These are phyloP conservation scores for Corythornis madagascariensis DNA, from an alignment of 2,113 vertebrate genomes.

Conservation along the genomic window DNA sequence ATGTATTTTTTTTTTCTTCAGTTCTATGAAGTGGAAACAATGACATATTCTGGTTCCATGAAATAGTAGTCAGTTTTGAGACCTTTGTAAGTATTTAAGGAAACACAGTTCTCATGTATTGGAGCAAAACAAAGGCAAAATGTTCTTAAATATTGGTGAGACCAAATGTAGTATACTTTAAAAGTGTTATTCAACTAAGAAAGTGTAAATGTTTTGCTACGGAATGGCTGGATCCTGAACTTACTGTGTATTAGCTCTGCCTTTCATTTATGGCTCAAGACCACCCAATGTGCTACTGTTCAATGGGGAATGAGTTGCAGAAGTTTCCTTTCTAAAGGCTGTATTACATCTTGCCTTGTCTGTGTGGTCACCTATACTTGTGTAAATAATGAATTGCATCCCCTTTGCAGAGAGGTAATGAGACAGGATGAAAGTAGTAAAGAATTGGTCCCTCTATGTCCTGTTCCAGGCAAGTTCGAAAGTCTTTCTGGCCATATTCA, in stretches of 20 bases:
- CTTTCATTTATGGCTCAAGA: background rate
- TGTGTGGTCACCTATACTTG: slow-evolving; percentile 14
- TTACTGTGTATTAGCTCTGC: background rate
- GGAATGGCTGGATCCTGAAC: background rate
- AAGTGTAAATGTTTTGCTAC: background rate
- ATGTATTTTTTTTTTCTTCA: background rate
- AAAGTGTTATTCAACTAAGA: background rate
- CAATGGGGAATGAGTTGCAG: slow-evolving; percentile 6
- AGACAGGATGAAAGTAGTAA: background rate
- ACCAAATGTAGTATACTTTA: background rate
- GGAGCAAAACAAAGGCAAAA: background rate
- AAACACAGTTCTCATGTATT: background rate
- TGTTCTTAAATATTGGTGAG: background rate
- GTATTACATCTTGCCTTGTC: background rate
- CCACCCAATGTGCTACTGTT: slow-evolving; percentile 4
- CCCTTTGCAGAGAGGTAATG: background rate
- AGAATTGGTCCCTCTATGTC: background rate
- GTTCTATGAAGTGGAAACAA: background rate
- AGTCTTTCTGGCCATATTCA: background rate
- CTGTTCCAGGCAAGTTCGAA: background rate
- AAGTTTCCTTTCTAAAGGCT: background rate
- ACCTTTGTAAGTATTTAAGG: background rate
- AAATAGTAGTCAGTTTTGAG: accelerated
- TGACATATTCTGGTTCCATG: background rate
- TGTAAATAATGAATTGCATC: background rate